phyloP scores from a whole-genome alignment of 2,113 vertebrate species.

The Tetraodon nigroviridis region DNA sequence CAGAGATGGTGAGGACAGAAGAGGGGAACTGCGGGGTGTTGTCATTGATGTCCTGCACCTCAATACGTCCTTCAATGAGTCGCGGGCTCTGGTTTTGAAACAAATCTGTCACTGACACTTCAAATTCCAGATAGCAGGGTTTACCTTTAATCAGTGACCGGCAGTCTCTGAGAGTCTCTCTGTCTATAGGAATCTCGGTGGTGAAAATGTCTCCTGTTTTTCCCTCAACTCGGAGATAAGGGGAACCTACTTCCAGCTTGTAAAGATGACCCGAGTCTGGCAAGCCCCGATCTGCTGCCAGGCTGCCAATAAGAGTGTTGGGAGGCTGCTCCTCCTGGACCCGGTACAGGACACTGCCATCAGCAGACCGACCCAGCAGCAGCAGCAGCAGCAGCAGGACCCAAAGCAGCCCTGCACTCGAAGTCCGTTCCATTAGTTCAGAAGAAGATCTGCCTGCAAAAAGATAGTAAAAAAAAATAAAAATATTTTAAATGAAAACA shows the following conservation, averaged over 20 bases:
- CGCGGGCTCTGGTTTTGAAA: conserved; percentile 84
- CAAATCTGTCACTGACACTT: conserved; percentile 95
- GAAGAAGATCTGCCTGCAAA: conserved; percentile 62
- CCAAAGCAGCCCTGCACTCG: conserved; percentile 64
- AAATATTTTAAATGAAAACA: too few relatives aligned
- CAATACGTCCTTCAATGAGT: conserved; percentile 92
- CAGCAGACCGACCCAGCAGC: conserved; percentile 55
- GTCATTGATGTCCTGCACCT: conserved; percentile 97
- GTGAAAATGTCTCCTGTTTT: conserved; percentile 98
- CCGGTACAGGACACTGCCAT: conserved; percentile 80
- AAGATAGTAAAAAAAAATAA: conserved; percentile 19
- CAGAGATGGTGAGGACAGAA: conserved; percentile 87
- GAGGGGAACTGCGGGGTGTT: conserved; percentile 97
- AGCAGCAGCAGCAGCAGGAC: conserved; percentile 64
- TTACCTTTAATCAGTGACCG: conserved; percentile 81
- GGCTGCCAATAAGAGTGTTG: conserved; percentile 92
- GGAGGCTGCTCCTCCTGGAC: conserved; percentile 94
- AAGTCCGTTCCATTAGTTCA: conserved; percentile 71
- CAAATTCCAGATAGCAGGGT: conserved; percentile 92
- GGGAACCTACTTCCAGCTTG: conserved; percentile 92
- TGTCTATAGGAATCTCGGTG: conserved; percentile 93
- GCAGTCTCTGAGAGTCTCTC: conserved; percentile 89
- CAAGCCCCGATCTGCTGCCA: conserved; percentile 90
- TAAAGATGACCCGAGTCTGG: conserved; percentile 93
- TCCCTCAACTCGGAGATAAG: conserved; percentile 92